Evolutionary conservation across 2,113 vertebrate genomes (phyloP).

Genomic region (Microcebus jonahi): DNA sequence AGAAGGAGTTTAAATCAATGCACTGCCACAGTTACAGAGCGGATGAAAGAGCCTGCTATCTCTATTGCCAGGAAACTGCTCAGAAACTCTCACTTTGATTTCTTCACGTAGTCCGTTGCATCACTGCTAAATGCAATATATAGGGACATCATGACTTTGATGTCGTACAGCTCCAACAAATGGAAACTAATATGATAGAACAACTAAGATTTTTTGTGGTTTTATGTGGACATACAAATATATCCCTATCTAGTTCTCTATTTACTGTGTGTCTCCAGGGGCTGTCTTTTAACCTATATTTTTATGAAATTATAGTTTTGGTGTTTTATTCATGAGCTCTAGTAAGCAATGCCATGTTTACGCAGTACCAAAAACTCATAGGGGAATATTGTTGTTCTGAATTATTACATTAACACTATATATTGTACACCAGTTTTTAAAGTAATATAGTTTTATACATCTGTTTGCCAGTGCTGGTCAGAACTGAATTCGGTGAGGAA

Average conservation of each 20-base stretch:
- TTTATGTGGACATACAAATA: constrained; percentile 82
- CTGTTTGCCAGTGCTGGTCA: background rate
- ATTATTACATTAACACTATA: constrained; percentile 16
- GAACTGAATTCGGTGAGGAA: background rate
- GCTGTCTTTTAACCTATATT: constrained; percentile 73
- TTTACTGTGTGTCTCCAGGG: constrained; percentile 45
- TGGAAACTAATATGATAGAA: constrained; percentile 86
- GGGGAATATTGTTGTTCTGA: background rate
- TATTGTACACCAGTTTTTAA: background rate
- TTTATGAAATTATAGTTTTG: constrained; percentile 68
- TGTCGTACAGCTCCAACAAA: constrained; percentile 86
- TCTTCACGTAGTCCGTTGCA: constrained; percentile 86
- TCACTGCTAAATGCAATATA: constrained; percentile 90
- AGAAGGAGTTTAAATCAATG: constrained; percentile 93
- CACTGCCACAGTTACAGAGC: constrained; percentile 88
- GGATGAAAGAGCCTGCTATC: constrained; percentile 91
- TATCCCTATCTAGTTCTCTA: constrained; percentile 71
- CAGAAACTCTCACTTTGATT: constrained; percentile 92
- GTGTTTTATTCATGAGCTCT: constrained; percentile 72
- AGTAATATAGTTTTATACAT: background rate
- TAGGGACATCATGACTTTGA: constrained; percentile 88
- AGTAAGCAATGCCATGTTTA: constrained; percentile 42
- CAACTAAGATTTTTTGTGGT: constrained; percentile 78
- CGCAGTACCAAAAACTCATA: background rate
- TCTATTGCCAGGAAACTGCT: constrained; percentile 91